Conservation (phyloP, 2,888 invertebrate genomes). For the Polyommatus icarus region DNA sequence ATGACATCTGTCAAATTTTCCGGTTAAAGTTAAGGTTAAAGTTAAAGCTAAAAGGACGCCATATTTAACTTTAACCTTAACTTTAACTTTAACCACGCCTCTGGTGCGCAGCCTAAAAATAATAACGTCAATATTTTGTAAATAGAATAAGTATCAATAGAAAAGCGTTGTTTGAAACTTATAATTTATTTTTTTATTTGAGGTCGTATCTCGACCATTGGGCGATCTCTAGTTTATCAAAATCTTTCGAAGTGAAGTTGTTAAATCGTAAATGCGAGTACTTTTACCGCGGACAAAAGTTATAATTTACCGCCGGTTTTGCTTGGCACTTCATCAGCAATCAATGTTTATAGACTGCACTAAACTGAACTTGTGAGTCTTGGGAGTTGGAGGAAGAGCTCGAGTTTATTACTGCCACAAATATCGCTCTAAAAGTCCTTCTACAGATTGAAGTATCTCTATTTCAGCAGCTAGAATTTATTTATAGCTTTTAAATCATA, state of each 20-base stretch:
- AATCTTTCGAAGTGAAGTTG: not conserved
- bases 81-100: no score
- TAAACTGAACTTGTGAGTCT: slow-evolving; percentile 4
- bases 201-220: no score
- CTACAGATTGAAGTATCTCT: not conserved
- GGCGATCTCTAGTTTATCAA: no score
- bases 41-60: no score
- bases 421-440: not conserved
- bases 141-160: no score
- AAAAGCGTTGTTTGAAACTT: no score
- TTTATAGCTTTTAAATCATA: not conserved
- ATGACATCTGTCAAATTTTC: no score
- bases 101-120: no score
- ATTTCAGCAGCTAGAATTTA: not conserved
- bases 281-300: not conserved
- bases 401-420: slow-evolving; percentile 1
- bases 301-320: not conserved
- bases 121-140: no score
- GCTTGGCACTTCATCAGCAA: not conserved
- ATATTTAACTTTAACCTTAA: no score
- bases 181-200: no score
- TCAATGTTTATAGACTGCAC: slow-evolving; percentile 2
- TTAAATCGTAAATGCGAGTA: not conserved
- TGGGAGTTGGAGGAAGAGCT: not conserved
- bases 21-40: no score